Evolutionary conservation across 2,797 vertebrate species (phyloP).

Genomic region (Ctenopoma multispine): DNA sequence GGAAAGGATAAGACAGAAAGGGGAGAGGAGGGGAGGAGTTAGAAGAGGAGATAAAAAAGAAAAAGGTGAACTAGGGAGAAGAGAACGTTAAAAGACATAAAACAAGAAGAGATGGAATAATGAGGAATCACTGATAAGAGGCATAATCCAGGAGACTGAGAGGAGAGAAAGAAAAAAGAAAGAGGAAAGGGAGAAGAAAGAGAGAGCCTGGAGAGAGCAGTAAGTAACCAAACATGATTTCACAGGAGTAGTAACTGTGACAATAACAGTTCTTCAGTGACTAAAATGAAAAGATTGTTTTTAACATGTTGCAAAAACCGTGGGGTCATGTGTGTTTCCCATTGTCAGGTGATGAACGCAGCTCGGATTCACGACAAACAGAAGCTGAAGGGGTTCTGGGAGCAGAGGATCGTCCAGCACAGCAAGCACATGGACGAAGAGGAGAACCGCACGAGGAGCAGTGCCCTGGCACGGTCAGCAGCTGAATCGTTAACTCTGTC

Average conservation of each 20-base stretch:
- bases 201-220: conserved; percentile 1
- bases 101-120: not conserved
- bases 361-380: conserved; percentile 79
- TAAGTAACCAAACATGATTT: conserved; percentile 16
- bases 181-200: not conserved
- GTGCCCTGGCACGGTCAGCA: conserved; percentile 76
- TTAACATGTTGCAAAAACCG: not conserved
- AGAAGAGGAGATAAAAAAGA: conserved; percentile 21
- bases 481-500: not conserved
- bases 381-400: conserved; percentile 80
- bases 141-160: not conserved
- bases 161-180: not conserved
- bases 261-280: not conserved
- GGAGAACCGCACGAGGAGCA: conserved; percentile 70
- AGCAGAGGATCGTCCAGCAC: conserved; percentile 77
- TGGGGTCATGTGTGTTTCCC: not conserved
- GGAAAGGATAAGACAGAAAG: not conserved
- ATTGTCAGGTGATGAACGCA: conserved; percentile 72
- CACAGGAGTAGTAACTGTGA: too few relatives aligned
- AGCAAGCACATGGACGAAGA: conserved; percentile 65
- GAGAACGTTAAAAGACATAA: not conserved
- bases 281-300: too few relatives aligned
- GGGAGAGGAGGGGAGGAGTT: conserved; percentile 38
- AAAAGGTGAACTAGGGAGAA: not conserved
- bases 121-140: not conserved